Evolutionary conservation across 2,888 invertebrate species (phyloP).

Genomic region (Scaptomyza cyrtandrae): DNA sequence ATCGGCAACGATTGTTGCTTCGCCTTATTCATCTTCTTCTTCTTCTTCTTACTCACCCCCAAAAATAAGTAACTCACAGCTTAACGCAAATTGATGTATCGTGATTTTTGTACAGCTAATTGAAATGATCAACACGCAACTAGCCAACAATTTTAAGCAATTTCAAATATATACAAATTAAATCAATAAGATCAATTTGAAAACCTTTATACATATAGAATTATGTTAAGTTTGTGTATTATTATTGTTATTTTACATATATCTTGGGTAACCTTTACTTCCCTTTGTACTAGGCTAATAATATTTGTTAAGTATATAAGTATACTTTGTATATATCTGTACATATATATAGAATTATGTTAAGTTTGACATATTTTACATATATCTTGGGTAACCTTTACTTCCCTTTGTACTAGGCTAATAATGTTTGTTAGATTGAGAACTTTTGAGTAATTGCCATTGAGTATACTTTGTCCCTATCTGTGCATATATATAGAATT

Average conservation of each 20-base stretch:
- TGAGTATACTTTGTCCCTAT: no score
- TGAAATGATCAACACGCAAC: slow-evolving; percentile 56
- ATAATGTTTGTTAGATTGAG: not conserved
- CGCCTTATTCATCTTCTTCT: not conserved
- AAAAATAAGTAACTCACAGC: slow-evolving; percentile 52
- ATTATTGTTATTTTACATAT: not conserved
- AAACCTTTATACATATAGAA: slow-evolving; percentile 12
- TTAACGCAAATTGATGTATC: slow-evolving; percentile 76
- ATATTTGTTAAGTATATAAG: no score
- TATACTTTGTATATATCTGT: not conserved
- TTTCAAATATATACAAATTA: slow-evolving; percentile 11
- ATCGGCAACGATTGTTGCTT: slow-evolving; percentile 30
- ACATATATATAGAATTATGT: slow-evolving; percentile 1
- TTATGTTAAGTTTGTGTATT: not conserved
- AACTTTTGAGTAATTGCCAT: not conserved
- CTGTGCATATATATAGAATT: slow-evolving; percentile 10
- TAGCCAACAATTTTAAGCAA: slow-evolving; percentile 25
- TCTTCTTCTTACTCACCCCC: not conserved
- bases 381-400: not conserved
- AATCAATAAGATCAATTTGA: slow-evolving; percentile 2
- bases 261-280: not conserved
- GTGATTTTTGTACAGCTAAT: slow-evolving; percentile 70
- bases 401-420: slow-evolving; percentile 12
- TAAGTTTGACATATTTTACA: not conserved
- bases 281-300: slow-evolving; percentile 3